phyloP scores from a whole-genome alignment of 2,797 vertebrate species.

The Sebastes miniatus region DNA sequence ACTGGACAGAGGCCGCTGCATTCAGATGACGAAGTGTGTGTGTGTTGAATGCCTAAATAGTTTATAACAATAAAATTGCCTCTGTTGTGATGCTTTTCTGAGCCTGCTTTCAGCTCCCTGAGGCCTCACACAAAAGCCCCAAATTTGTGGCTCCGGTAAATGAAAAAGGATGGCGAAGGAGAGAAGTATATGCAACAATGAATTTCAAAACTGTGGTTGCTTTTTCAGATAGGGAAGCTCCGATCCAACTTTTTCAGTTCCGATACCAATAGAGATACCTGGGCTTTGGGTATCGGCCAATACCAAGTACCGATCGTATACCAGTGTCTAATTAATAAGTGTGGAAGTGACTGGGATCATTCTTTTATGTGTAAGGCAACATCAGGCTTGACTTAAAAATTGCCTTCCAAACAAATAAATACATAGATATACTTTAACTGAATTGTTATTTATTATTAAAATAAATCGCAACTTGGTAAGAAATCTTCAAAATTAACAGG shows the following conservation, averaged over 20 bases:
- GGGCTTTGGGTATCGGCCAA: too few relatives aligned
- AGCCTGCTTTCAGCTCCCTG: slow-evolving; percentile 13
- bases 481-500: too few relatives aligned
- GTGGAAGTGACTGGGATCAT: too few relatives aligned
- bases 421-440: too few relatives aligned
- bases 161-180: not conserved
- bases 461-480: too few relatives aligned
- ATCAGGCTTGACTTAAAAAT: too few relatives aligned
- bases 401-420: too few relatives aligned
- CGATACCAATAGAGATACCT: too few relatives aligned
- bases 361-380: too few relatives aligned
- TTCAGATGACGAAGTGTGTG: slow-evolving; percentile 22
- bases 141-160: not conserved
- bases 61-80: slow-evolving; percentile 48
- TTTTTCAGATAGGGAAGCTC: not conserved
- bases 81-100: slow-evolving; percentile 28
- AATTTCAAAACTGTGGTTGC: slow-evolving; percentile 9
- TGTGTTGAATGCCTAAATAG: slow-evolving; percentile 46
- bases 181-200: not conserved
- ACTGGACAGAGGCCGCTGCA: slow-evolving; percentile 11
- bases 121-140: slow-evolving; percentile 14
- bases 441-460: too few relatives aligned
- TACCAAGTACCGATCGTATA: too few relatives aligned
- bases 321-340: too few relatives aligned
- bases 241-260: fast-evolving